Conservation (phyloP, 2,113 vertebrate genomes). For the Pituophis catenifer region DNA sequence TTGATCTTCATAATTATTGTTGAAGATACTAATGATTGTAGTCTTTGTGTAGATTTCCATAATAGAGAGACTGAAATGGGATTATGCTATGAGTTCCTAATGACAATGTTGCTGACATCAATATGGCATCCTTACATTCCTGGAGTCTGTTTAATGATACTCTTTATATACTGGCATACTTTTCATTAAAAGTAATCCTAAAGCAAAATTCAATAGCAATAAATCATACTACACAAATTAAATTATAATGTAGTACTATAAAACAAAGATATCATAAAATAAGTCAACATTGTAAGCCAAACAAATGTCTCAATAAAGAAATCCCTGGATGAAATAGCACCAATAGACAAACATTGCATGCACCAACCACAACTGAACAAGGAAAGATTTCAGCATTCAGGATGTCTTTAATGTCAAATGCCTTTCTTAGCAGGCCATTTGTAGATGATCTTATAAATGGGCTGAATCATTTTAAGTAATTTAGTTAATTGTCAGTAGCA, state of each 20-base stretch:
- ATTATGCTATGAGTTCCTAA: not conserved
- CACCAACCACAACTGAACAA: not conserved
- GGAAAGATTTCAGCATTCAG: not conserved
- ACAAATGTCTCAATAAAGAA: not conserved
- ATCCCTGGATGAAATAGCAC: not conserved
- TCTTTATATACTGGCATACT: not conserved
- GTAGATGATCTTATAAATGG: not conserved
- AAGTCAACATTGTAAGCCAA: not conserved
- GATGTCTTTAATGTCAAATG: not conserved
- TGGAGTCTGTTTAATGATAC: not conserved
- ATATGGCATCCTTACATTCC: not conserved
- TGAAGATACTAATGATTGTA: not conserved
- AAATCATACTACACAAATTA: not conserved
- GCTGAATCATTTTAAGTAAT: not conserved
- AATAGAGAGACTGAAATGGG: not conserved
- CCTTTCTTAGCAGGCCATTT: not conserved
- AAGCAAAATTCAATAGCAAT: not conserved
- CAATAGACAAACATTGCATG: not conserved
- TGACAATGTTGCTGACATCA: not conserved
- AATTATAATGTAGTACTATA: not conserved
- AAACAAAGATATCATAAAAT: not conserved
- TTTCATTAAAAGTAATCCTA: not conserved
- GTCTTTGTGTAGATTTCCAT: not conserved
- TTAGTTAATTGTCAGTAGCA: not conserved
- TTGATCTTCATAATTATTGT: not conserved